Percentiles rank a stretch among this genome's conserved stretches.
Evolutionary conservation across 2,888 invertebrate genomes (phyloP).

Genomic region (Piscicola geometra): DNA sequence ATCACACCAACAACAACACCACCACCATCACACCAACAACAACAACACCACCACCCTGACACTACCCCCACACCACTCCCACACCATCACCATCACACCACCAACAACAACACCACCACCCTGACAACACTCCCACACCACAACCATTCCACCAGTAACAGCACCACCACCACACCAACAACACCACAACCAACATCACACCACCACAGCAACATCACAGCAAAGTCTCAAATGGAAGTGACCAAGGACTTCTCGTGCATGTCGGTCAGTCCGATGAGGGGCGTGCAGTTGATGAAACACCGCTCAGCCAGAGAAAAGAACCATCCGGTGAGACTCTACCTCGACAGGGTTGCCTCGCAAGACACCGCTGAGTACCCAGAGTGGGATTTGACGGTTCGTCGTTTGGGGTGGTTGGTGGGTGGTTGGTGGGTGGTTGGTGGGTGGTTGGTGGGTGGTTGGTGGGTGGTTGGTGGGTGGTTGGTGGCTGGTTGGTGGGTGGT

Average conservation of each 20-base stretch:
- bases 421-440: not conserved
- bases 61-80: too few species aligned
- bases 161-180: not conserved
- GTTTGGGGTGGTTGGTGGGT: too few species aligned
- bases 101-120: not conserved
- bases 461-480: slow-evolving; percentile 1
- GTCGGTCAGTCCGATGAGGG: slow-evolving; percentile 5
- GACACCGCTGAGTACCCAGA: slow-evolving; percentile 49
- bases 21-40: too few species aligned
- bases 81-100: not conserved
- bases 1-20: too few species aligned
- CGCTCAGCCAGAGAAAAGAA: slow-evolving; percentile 33
- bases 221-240: slow-evolving; percentile 20
- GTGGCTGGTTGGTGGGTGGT: not conserved
- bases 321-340: slow-evolving; percentile 48
- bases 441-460: too few species aligned
- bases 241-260: not conserved
- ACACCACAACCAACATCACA: not conserved
- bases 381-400: slow-evolving; percentile 48
- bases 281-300: slow-evolving; percentile 16
- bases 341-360: slow-evolving; percentile 51
- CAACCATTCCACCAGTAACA: not conserved
- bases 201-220: not conserved
- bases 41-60: too few species aligned
- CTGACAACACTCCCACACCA: not conserved